A percentile compares a stretch with the other conserved stretches of the same genome.
phyloP scores from a whole-genome alignment of 2,797 vertebrate genomes.

The Peromyscus nudipes region DNA sequence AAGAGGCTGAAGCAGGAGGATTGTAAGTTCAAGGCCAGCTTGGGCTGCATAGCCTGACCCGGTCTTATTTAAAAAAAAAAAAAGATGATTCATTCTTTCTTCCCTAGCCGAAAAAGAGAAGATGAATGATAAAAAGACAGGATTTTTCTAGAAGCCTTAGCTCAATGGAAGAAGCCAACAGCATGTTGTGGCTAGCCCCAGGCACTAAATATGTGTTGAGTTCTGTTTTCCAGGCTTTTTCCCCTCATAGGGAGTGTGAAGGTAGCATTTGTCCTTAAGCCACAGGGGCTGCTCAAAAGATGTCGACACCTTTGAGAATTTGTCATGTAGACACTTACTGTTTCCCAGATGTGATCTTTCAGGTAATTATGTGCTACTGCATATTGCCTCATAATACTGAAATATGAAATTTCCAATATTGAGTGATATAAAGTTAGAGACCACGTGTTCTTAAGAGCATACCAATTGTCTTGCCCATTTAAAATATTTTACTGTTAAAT shows the following conservation, averaged over 20 bases:
- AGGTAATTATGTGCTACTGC: slow-evolving; percentile 25
- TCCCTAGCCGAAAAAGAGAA: background rate
- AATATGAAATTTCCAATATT: slow-evolving; percentile 49
- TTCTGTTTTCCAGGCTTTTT: background rate
- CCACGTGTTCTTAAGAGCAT: background rate
- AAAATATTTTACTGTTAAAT: slow-evolving; percentile 53
- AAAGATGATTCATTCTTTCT: background rate
- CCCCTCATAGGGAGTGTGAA: background rate
- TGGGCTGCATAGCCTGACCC: background rate
- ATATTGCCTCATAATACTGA: slow-evolving; percentile 50
- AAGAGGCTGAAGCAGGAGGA: background rate
- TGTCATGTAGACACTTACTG: slow-evolving; percentile 28
- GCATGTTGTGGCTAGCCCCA: background rate
- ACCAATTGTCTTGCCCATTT: slow-evolving; percentile 52
- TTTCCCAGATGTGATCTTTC: slow-evolving; percentile 28
- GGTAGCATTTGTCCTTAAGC: slow-evolving; percentile 18
- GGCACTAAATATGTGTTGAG: background rate
- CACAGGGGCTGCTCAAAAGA: background rate
- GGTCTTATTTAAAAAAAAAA: background rate
- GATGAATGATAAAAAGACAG: background rate
- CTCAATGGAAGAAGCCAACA: background rate
- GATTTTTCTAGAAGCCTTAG: background rate
- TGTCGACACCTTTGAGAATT: background rate
- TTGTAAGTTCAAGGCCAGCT: background rate
- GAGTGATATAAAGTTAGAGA: slow-evolving; percentile 43